Evolutionary conservation across 2,113 vertebrate species (phyloP).

Genomic region (Talpa occidentalis): DNA sequence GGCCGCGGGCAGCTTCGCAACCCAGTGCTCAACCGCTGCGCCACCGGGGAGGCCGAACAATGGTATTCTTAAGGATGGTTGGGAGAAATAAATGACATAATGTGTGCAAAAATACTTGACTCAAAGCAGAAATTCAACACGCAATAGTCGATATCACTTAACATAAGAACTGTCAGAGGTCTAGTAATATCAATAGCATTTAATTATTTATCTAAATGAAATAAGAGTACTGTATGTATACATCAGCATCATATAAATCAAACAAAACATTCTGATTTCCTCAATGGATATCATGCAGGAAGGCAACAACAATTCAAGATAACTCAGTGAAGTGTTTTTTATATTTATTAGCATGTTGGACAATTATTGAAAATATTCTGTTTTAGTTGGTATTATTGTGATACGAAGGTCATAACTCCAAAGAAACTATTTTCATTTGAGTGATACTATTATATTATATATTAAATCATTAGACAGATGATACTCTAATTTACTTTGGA

Average conservation of each 20-base stretch:
- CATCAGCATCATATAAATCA: background rate
- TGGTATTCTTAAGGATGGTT: background rate
- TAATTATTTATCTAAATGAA: conserved; percentile 54
- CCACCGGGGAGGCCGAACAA: no score
- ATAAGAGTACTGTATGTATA: background rate
- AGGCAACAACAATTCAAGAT: background rate
- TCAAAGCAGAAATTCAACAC: background rate
- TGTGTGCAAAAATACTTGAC: background rate
- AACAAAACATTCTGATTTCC: background rate
- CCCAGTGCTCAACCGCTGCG: no score
- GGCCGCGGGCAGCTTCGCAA: no score
- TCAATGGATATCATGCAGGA: background rate
- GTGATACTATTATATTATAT: background rate
- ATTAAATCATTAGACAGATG: conserved; percentile 23
- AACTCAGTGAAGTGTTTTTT: conserved; percentile 20
- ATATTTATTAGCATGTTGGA: conserved; percentile 29
- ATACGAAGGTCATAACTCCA: background rate
- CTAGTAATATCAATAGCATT: background rate
- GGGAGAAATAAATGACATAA: conserved; percentile 16
- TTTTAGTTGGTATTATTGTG: conserved; percentile 22
- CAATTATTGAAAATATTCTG: background rate
- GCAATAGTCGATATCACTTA: background rate
- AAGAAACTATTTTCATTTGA: conserved; percentile 25
- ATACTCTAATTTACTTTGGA: conserved; percentile 24
- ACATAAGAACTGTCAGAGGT: conserved; percentile 36